Evolutionary conservation across 2,113 vertebrate genomes (phyloP).

Genomic region (Gavialis gangeticus): DNA sequence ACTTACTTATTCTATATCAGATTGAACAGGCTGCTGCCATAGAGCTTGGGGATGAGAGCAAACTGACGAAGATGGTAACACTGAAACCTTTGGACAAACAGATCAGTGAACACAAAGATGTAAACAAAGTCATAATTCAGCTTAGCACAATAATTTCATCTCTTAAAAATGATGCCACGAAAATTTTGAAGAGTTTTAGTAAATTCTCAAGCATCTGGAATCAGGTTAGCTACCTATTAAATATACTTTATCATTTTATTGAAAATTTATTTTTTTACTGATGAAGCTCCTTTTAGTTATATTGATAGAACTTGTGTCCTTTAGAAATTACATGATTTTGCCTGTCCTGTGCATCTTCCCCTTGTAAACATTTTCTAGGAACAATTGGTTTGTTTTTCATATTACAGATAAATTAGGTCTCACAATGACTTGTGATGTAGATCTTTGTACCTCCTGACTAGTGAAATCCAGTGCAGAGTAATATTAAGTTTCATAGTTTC

Average conservation of each 20-base stretch:
- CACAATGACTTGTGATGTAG: background rate
- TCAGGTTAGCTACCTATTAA: conserved; percentile 74
- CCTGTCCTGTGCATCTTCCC: background rate
- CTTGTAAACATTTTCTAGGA: background rate
- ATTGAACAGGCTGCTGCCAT: conserved; percentile 79
- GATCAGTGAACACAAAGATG: conserved; percentile 85
- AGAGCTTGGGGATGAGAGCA: conserved; percentile 78
- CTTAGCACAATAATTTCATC: conserved; percentile 79
- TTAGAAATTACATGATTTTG: background rate
- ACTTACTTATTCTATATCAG: conserved; percentile 63
- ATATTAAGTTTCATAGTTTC: background rate
- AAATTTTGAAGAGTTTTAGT: conserved; percentile 77
- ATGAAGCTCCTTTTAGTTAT: background rate
- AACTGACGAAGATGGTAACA: conserved; percentile 70
- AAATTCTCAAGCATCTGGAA: conserved; percentile 85
- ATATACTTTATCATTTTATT: background rate
- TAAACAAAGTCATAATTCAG: conserved; percentile 83
- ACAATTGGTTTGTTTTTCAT: background rate
- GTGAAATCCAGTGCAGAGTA: background rate
- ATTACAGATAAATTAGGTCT: no score
- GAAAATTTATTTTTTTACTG: background rate
- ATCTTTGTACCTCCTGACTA: background rate
- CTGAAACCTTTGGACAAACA: conserved; percentile 82
- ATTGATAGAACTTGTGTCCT: background rate
- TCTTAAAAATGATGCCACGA: conserved; percentile 71